Evolutionary conservation across 2,888 invertebrate species (phyloP), one percentile per base, ranked within the genome.

Genomic region (Platycnemis pennipes): DNA sequence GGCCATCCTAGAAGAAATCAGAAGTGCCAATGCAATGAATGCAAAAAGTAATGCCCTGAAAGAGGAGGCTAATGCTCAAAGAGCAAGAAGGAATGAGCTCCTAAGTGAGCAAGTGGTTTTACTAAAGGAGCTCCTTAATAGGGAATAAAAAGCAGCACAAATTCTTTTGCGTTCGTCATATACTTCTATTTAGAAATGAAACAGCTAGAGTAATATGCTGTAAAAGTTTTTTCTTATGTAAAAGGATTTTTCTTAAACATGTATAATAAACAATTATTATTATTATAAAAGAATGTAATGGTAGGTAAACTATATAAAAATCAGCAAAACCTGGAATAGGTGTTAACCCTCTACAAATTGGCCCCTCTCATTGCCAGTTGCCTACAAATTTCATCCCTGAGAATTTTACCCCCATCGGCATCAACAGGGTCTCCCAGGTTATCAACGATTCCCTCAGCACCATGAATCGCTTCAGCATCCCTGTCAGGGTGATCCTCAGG

Each of bases 1-100:
- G 56, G 56, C 56, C 56, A 19, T 56, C 22, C 56, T 56, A 56
- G 56, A 56, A 56, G 56, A 56, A 22, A 56, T 56, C 22, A 56
- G 56, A 56, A 56, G 56, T 56, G 56, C 56, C 5, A 56, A 56
- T 56, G 56, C 56, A 56, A 56, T 56, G 13, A 56, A 56, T 56
- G 56, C 56, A 13, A 13, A 16, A 56, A 56, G 56, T 56, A 56
- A 56, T 56, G 56, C 56, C 56, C 56, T 56, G 56, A 56, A 56
- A 56, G 56, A 56, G 56, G 56, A 56, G 56, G 56, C 56, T 56
- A 56, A 56, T 56, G 56, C 56, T 56, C 56, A 56, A 56, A 56
- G 56, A 56, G 56, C 56, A 56, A 56, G 56, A 56, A 56, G 56
- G 56, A 56, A 56, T 56, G 56, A 56, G 22, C 56, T 56, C 46